Evolutionary conservation across 2,113 vertebrate species (phyloP).

Genomic region (Pituophis catenifer): DNA sequence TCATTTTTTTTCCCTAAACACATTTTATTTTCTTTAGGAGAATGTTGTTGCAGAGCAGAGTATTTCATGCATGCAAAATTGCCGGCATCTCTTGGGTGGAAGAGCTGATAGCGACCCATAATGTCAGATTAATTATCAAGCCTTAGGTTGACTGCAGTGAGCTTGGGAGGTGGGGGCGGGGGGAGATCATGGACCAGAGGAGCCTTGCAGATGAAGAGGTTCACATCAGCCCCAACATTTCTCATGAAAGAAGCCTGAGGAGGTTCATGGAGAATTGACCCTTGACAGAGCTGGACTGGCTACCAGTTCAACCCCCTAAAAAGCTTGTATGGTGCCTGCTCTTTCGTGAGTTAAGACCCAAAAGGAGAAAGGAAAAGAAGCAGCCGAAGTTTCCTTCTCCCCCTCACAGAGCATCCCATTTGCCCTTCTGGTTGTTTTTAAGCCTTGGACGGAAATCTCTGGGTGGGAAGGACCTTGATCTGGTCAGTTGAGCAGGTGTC

Average conservation of each 20-base stretch:
- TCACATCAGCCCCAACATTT: background rate
- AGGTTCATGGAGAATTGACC: background rate
- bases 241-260: background rate
- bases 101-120: background rate
- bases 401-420: background rate
- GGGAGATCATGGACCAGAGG: background rate
- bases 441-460: background rate
- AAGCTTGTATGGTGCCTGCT: background rate
- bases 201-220: background rate
- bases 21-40: background rate
- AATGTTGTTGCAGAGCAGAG: background rate
- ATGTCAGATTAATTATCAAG: background rate
- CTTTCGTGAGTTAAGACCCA: background rate
- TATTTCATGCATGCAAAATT: background rate
- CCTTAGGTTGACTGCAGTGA: background rate
- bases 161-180: background rate
- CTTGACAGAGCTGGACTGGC: background rate
- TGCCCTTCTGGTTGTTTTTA: background rate
- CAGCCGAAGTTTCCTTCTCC: background rate
- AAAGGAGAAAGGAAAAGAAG: too few relatives aligned
- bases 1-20: background rate
- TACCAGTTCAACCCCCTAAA: background rate
- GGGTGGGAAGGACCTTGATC: background rate
- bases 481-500: background rate
- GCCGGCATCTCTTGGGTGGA: background rate